phyloP scores from a whole-genome alignment of 1,140 invertebrate species.

The Cydia strobilella region DNA sequence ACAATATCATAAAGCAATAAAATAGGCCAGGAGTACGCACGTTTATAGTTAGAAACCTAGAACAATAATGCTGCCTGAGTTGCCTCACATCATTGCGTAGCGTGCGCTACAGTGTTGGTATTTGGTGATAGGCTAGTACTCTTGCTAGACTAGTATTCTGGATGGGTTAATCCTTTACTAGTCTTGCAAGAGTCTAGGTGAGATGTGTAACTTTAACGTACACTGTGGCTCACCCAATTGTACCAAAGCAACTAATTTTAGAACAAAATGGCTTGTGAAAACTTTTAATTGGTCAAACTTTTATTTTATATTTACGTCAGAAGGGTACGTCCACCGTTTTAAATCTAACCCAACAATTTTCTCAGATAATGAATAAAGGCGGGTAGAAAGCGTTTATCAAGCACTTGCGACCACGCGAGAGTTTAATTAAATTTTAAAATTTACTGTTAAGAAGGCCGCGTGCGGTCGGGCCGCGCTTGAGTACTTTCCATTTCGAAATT shows the following conservation, averaged over 20 bases:
- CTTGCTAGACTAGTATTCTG: too few relatives aligned
- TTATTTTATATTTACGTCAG: conserved; percentile 11
- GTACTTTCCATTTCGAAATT: conserved; percentile 46
- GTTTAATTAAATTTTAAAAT: conserved; percentile 75
- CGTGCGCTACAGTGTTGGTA: too few relatives aligned
- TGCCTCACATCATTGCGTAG: too few relatives aligned
- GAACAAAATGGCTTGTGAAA: neutral
- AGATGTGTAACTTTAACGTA: neutral
- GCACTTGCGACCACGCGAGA: conserved; percentile 58
- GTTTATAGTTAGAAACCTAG: too few relatives aligned
- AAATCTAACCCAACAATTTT: conserved; percentile 23
- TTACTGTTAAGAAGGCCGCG: conserved; percentile 61
- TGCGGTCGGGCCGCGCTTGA: conserved; percentile 47
- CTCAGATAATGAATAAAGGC: conserved; percentile 46
- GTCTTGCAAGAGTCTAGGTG: too few relatives aligned
- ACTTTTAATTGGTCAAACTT: conserved; percentile 9
- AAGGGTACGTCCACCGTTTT: conserved; percentile 26
- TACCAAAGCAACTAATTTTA: neutral
- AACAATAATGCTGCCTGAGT: too few relatives aligned
- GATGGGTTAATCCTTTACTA: too few relatives aligned
- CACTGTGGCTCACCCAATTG: neutral
- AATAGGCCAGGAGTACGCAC: too few relatives aligned
- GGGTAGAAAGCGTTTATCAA: conserved; percentile 63
- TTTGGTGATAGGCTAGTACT: neutral
- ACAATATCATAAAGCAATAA: too few relatives aligned